Evolutionary conservation across 2,113 vertebrate genomes (phyloP).

Genomic region (Lichenostomus cassidix): DNA sequence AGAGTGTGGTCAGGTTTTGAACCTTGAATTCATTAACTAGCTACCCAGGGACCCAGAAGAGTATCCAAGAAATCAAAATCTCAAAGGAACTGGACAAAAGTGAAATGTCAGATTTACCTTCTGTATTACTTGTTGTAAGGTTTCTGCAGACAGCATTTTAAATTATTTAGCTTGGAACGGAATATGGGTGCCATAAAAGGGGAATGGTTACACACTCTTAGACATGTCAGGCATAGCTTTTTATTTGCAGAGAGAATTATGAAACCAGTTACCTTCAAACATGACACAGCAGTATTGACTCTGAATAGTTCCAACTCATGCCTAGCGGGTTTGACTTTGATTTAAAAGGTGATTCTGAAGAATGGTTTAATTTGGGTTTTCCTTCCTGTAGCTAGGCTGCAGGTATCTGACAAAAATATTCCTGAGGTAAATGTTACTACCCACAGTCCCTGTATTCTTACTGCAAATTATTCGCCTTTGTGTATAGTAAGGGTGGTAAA

Average conservation of each 20-base stretch:
- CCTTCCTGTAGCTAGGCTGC: background rate
- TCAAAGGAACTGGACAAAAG: background rate
- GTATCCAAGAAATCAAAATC: background rate
- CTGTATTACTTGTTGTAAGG: background rate
- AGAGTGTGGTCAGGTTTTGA: background rate
- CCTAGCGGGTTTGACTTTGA: background rate
- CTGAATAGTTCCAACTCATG: background rate
- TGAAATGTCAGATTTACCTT: background rate
- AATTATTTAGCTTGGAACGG: background rate
- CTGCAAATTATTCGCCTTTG: background rate
- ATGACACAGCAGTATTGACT: background rate
- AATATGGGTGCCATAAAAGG: background rate
- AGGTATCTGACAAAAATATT: background rate
- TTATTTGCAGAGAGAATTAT: background rate
- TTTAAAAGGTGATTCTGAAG: background rate
- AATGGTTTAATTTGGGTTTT: background rate
- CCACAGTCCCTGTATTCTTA: background rate
- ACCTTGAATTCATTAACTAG: background rate
- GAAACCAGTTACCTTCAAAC: background rate
- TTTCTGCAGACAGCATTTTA: background rate
- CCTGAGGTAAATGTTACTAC: background rate
- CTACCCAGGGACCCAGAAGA: background rate
- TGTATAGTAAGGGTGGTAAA: background rate
- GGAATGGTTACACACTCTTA: background rate
- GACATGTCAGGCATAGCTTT: background rate